Evolutionary conservation across 2,888 invertebrate species (phyloP).

Genomic region (Lasioglossum villosulum): DNA sequence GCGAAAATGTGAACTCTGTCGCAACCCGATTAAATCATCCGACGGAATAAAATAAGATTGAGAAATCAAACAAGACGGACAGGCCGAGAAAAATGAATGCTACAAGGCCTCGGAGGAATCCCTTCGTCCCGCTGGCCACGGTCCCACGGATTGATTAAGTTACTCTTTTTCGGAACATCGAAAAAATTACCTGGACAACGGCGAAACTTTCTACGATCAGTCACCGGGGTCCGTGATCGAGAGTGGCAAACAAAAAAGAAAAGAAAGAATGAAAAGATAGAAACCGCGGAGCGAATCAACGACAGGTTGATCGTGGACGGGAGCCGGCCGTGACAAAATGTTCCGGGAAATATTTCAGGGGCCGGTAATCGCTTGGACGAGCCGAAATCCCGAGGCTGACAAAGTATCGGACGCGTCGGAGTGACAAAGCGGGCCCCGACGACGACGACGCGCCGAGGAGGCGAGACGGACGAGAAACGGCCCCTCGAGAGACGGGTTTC

Average conservation of each 20-base stretch:
- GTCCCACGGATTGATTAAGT: background rate
- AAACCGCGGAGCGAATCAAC: background rate
- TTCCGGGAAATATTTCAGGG: slow-evolving; percentile 13
- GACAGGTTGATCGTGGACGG: slow-evolving; percentile 18
- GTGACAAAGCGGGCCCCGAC: slow-evolving; percentile 20
- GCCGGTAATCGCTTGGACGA: slow-evolving; percentile 34
- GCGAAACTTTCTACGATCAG: background rate
- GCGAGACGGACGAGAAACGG: slow-evolving; percentile 15
- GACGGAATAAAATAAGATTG: background rate
- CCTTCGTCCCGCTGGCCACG: background rate
- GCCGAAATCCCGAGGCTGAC: slow-evolving; percentile 37
- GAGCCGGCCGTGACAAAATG: slow-evolving; percentile 24
- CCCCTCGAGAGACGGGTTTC: slow-evolving; percentile 42
- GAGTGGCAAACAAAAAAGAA: background rate
- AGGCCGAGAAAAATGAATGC: background rate
- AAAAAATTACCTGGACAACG: background rate
- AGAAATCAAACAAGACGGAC: background rate
- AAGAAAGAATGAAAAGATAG: background rate
- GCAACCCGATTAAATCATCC: background rate
- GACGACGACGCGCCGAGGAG: slow-evolving; percentile 28
- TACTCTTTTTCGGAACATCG: background rate
- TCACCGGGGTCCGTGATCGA: background rate
- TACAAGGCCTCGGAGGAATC: background rate
- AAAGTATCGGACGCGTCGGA: slow-evolving; percentile 40
- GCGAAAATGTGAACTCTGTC: background rate